These are phyloP conservation scores for Thunnus albacares DNA, from an alignment of 2,797 vertebrate species.

Conservation along the genomic window DNA sequence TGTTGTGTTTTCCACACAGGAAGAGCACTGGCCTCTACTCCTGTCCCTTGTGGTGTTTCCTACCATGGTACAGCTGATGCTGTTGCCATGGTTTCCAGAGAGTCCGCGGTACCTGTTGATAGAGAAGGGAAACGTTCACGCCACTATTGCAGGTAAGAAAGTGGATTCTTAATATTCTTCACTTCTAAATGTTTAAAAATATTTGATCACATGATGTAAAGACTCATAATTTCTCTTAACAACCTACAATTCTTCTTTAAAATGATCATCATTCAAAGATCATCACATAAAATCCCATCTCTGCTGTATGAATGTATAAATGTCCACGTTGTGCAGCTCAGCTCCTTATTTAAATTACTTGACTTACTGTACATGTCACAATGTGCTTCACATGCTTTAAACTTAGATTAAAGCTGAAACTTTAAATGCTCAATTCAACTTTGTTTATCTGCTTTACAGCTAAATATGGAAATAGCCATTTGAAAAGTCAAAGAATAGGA, in stretches of 20 bases:
- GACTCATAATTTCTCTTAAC: background rate
- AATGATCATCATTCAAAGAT: background rate
- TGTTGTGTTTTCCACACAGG: conserved; percentile 79
- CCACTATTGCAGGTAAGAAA: conserved; percentile 87
- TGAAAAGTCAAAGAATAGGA: too few species aligned
- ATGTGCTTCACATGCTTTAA: too few species aligned
- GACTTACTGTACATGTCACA: too few species aligned
- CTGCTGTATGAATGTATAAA: background rate
- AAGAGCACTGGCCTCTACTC: conserved; percentile 91
- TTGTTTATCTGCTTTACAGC: too few species aligned
- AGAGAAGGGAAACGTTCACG: conserved; percentile 87
- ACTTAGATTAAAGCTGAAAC: too few species aligned
- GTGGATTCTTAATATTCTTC: background rate
- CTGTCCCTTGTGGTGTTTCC: conserved; percentile 89
- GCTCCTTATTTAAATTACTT: too few species aligned
- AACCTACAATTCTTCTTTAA: background rate
- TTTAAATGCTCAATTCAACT: too few species aligned
- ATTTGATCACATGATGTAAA: background rate
- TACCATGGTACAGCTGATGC: conserved; percentile 87
- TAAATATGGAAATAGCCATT: too few species aligned
- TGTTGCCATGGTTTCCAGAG: conserved; percentile 94
- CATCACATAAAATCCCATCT: background rate
- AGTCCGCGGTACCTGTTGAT: conserved; percentile 94
- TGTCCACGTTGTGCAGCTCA: too few species aligned
- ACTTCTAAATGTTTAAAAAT: background rate